These are phyloP conservation scores for Macroglossus sobrinus DNA, from an alignment of 2,113 vertebrate species.

Conservation along the genomic window DNA sequence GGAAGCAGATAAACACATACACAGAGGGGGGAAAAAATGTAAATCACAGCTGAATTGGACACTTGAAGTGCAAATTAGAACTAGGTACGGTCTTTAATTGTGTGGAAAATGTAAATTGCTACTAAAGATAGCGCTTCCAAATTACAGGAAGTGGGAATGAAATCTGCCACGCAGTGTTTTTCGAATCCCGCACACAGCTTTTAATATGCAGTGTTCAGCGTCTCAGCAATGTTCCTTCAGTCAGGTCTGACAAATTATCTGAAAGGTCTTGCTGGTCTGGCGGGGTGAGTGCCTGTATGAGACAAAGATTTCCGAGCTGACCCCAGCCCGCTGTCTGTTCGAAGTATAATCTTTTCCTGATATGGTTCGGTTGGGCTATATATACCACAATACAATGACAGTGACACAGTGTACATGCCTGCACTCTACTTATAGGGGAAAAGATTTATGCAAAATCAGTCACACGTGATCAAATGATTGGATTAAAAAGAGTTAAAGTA, in stretches of 20 bases:
- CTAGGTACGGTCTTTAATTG: slow-evolving; percentile 58
- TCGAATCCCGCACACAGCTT: not conserved
- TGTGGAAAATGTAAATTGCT: slow-evolving; percentile 71
- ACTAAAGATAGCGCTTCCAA: slow-evolving; percentile 65
- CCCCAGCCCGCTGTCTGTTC: not conserved
- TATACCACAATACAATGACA: not conserved
- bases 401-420: not conserved
- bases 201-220: not conserved
- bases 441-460: not conserved
- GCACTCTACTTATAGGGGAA: not conserved
- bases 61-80: slow-evolving; percentile 66
- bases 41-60: slow-evolving; percentile 50
- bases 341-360: not conserved
- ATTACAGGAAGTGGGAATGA: slow-evolving; percentile 36
- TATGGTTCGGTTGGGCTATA: not conserved
- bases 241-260: not conserved
- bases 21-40: not conserved
- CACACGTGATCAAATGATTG: not conserved
- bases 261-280: not conserved
- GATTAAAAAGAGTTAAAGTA: slow-evolving; percentile 19
- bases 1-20: slow-evolving; percentile 16
- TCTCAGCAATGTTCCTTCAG: not conserved
- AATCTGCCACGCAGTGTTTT: not conserved
- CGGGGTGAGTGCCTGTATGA: not conserved
- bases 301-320: not conserved